Percentiles rank a stretch among this genome's conserved stretches.
phyloP scores from a whole-genome alignment of 2,888 invertebrate species.

The Patella pellucida region DNA sequence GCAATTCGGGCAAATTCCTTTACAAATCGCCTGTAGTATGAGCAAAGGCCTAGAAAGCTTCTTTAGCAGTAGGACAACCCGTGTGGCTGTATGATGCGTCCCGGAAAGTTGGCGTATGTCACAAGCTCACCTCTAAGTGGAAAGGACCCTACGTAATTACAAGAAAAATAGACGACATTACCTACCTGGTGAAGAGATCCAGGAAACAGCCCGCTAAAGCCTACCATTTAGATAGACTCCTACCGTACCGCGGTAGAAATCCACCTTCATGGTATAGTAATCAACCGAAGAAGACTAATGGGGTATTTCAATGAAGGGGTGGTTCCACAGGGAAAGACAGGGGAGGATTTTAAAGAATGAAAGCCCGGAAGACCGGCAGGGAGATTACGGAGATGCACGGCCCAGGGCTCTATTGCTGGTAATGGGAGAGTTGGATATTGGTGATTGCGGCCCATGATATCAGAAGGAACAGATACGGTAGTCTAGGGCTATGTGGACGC shows the following conservation, averaged over 20 bases:
- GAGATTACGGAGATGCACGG: neutral
- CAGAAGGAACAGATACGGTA: neutral
- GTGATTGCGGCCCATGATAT: too few relatives aligned
- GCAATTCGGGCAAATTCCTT: neutral
- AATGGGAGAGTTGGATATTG: too few relatives aligned
- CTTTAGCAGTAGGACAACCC: constrained; percentile 17
- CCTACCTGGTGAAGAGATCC: constrained; percentile 31
- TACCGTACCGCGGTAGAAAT: constrained; percentile 28
- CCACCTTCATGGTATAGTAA: constrained; percentile 25
- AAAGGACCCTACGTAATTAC: constrained; percentile 31
- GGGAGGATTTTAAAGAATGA: neutral
- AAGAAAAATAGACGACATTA: constrained; percentile 27
- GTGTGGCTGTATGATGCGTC: constrained; percentile 33
- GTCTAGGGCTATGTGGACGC: neutral
- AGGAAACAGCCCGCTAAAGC: constrained; percentile 22
- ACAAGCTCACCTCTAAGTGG: constrained; percentile 30
- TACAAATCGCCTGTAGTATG: neutral
- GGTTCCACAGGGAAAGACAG: too few relatives aligned
- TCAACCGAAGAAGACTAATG: neutral
- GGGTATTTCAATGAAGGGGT: too few relatives aligned
- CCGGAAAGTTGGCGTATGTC: constrained; percentile 26
- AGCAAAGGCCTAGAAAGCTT: neutral
- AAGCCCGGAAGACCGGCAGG: neutral
- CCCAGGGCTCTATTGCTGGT: neutral
- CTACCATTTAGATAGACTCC: constrained; percentile 30